A percentile compares a stretch with the other conserved stretches of the same genome.
phyloP scores from a whole-genome alignment of 2,888 invertebrate genomes.

The Apotomis betuletana region DNA sequence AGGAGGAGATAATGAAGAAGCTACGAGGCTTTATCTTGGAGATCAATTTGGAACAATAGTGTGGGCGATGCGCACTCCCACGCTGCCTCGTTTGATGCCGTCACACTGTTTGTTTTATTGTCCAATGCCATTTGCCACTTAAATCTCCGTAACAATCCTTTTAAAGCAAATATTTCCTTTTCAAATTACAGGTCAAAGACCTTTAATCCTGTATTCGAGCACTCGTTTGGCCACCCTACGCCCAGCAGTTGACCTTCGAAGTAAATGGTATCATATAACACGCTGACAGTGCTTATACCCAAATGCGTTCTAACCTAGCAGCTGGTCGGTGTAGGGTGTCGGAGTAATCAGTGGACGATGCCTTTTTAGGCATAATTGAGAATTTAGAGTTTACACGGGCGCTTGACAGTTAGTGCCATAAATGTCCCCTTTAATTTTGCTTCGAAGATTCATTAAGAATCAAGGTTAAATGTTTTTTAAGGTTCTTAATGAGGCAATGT shows the following conservation, averaged over 20 bases:
- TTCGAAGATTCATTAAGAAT: not conserved
- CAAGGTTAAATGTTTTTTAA: not conserved
- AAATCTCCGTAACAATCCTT: not conserved
- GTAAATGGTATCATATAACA: conserved; percentile 24
- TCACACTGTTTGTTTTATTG: conserved; percentile 21
- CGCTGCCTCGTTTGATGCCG: conserved; percentile 13
- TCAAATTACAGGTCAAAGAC: conserved; percentile 8
- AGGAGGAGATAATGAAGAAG: not conserved
- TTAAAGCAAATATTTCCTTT: conserved; percentile 6
- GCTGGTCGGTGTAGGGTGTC: conserved; percentile 20
- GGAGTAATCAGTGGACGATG: conserved; percentile 14
- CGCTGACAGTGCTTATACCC: conserved; percentile 25
- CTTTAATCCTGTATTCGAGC: not conserved
- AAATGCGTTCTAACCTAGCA: conserved; percentile 29
- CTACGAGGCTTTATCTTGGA: conserved; percentile 11
- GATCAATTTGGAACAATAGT: conserved; percentile 22
- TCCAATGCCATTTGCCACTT: conserved; percentile 31
- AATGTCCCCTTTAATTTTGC: not conserved
- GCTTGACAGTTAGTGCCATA: not conserved
- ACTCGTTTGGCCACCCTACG: conserved; percentile 21
- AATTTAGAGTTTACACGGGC: not conserved
- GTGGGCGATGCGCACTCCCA: conserved; percentile 33
- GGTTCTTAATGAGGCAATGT: too few species aligned
- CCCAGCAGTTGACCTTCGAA: conserved; percentile 27
- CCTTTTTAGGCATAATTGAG: conserved; percentile 10